phyloP scores from a whole-genome alignment of 2,888 invertebrate species.

The Eupithecia exiguata region DNA sequence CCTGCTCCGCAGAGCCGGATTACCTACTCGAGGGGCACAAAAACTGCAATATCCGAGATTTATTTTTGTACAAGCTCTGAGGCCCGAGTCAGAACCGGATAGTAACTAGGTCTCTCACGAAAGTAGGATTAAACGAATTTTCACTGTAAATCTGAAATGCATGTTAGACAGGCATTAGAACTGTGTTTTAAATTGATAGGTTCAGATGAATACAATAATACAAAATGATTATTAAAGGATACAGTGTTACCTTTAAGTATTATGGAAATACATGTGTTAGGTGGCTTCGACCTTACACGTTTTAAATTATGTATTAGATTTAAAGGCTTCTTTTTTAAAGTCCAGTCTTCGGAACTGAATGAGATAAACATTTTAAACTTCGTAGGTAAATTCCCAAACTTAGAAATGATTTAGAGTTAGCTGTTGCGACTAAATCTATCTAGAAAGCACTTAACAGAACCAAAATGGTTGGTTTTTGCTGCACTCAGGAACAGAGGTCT shows the following conservation, averaged over 20 bases:
- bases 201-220: no score
- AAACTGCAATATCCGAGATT: background rate
- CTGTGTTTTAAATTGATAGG: no score
- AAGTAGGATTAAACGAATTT: background rate
- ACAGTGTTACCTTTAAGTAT: no score
- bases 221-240: no score
- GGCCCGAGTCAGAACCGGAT: background rate
- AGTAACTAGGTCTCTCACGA: background rate
- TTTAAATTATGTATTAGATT: no score
- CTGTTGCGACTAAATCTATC: constrained; percentile 26
- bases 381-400: background rate
- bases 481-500: constrained; percentile 35
- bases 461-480: constrained; percentile 30
- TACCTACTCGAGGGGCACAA: background rate
- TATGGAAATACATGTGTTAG: no score
- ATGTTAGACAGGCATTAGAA: background rate
- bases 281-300: no score
- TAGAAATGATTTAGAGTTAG: background rate
- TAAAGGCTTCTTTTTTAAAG: no score
- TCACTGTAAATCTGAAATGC: background rate
- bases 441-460: constrained; percentile 25
- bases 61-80: background rate
- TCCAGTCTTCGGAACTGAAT: no score
- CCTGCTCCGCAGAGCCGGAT: background rate
- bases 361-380: background rate